Percentiles rank a stretch among this genome's conserved stretches.
Conservation (phyloP, 2,113 vertebrate species). For the Poecilia latipinna region DNA sequence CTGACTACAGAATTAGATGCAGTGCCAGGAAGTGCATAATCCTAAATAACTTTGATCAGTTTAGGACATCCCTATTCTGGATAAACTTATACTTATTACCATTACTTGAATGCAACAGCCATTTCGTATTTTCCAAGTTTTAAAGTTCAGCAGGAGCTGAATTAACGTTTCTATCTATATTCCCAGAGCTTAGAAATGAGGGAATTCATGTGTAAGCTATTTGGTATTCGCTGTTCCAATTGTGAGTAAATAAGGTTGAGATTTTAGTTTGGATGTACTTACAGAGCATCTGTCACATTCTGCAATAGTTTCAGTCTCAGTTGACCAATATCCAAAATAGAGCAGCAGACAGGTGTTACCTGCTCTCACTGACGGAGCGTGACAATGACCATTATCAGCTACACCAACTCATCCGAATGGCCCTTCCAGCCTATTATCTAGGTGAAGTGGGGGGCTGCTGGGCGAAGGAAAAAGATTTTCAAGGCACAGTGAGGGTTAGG, state of each 20-base stretch:
- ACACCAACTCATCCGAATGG: constrained; percentile 37
- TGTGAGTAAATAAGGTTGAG: constrained; percentile 10
- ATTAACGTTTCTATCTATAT: constrained; percentile 14
- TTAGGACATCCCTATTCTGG: not conserved
- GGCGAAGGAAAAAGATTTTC: constrained; percentile 45
- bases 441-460: constrained; percentile 36
- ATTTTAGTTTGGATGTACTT: constrained; percentile 28
- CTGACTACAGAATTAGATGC: too few species aligned
- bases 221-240: constrained; percentile 11
- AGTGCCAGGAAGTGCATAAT: not conserved
- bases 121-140: not conserved
- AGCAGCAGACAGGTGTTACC: constrained; percentile 59
- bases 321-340: constrained; percentile 48
- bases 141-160: not conserved
- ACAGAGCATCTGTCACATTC: constrained; percentile 36
- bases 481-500: constrained; percentile 15
- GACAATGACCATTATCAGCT: constrained; percentile 66
- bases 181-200: constrained; percentile 13
- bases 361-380: constrained; percentile 56
- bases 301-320: constrained; percentile 34
- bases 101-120: not conserved
- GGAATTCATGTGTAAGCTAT: not conserved
- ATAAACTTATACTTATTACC: not conserved
- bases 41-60: not conserved
- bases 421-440: constrained; percentile 59